Conservation (phyloP, 2,888 invertebrate species). For the Sericinus montela region DNA sequence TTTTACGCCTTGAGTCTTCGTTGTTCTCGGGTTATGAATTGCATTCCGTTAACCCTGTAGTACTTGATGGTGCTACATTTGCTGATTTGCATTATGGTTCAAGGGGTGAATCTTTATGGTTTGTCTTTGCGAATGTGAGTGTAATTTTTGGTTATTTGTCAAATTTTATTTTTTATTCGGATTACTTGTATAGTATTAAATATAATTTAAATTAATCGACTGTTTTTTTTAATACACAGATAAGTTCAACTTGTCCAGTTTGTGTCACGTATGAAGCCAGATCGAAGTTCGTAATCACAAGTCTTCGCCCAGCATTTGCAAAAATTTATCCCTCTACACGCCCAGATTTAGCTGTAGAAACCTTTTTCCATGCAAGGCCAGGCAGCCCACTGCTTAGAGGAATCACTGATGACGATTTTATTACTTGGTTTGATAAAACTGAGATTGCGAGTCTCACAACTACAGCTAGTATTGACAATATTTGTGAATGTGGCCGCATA, state of each 20-base stretch:
- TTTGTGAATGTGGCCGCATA: constrained; percentile 76
- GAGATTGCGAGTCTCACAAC: constrained; percentile 67
- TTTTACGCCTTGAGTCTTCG: constrained; percentile 80
- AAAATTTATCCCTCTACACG: constrained; percentile 81
- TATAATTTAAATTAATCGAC: no score
- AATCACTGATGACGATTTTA: constrained; percentile 82
- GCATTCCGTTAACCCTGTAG: constrained; percentile 74
- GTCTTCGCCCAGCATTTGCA: constrained; percentile 81
- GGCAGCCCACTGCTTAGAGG: constrained; percentile 80
- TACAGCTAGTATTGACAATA: constrained; percentile 66
- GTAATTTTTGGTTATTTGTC: background rate
- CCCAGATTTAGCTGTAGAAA: constrained; percentile 81
- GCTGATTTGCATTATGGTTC: constrained; percentile 81
- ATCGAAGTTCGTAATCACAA: constrained; percentile 80
- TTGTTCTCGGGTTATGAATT: constrained; percentile 83
- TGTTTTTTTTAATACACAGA: constrained; percentile 48
- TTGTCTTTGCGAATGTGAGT: constrained; percentile 82
- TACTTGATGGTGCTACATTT: constrained; percentile 76
- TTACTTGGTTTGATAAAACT: constrained; percentile 83
- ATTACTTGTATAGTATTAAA: no score
- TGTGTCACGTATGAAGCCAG: constrained; percentile 81
- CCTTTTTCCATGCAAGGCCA: constrained; percentile 81
- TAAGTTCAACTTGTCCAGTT: constrained; percentile 79
- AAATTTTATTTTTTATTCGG: no score
- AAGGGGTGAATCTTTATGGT: constrained; percentile 81